Evolutionary conservation across 2,888 invertebrate species (phyloP), one percentile per base, ranked within the genome.

Genomic region (Tachina lurida): DNA sequence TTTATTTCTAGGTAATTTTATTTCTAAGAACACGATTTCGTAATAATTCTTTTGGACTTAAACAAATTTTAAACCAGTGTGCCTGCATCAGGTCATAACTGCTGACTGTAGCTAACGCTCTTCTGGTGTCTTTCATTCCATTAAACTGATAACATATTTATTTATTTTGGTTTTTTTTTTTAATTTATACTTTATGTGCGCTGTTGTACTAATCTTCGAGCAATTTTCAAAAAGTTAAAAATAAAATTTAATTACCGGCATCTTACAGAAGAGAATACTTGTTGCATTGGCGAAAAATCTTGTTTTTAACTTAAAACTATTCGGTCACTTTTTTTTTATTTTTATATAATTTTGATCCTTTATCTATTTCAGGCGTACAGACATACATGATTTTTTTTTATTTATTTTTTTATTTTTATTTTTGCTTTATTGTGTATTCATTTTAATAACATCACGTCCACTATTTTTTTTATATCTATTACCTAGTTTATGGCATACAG

Each of bases 371-470:
- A 58, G 43, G 39, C 17, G 19, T 17, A 43, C 31, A 31, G 31
- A 31, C 31, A 31, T 7, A 31, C 5, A 7, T 31, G 31, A 31
- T 31, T 31, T 31, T 31, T 31, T 31, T 4, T n/a, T n/a, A n/a
- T n/a, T n/a, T n/a, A 2, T 22, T 22, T 22, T 22, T 22, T 22
- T 22, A 22, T 22, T 31, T 31, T 7, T 7, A 17, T 54, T 54
- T 39, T 67, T 39, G 5, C 17, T 54, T 5, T 4, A n/a, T 58
- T 70, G 43, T 10, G 17, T 9, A 47, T 63, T 60, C 58, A 75
- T 77, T 82, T 63, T 76, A 82, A 82, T 82, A 82, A 76, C 82
- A 76, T 82, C 82, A 83, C 82, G 82, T 83, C 58, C 41, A 15
- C 45, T 31, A 31, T 31, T 31, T 7, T 63, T 68, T 82, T 82